phyloP scores from a whole-genome alignment of 2,113 vertebrate species.

The Arvicanthis niloticus region DNA sequence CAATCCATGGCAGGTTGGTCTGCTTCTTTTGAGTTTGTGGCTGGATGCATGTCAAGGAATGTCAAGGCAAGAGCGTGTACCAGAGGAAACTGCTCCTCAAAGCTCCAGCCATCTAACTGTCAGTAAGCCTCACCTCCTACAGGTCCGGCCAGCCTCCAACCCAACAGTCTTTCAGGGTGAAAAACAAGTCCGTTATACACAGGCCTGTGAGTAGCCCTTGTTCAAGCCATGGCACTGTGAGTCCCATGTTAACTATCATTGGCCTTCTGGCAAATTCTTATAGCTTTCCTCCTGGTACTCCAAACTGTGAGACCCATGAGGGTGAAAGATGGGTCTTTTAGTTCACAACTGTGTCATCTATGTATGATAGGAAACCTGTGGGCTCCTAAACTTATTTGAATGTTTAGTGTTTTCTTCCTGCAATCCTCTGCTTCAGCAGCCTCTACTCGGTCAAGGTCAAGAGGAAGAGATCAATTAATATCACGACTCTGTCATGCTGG shows the following conservation, averaged over 20 bases:
- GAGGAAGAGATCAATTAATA: not conserved
- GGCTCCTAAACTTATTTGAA: not conserved
- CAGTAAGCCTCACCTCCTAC: not conserved
- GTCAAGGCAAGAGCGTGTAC: no score
- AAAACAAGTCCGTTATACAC: not conserved
- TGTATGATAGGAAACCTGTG: not conserved
- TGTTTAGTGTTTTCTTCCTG: not conserved
- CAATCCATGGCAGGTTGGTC: not conserved
- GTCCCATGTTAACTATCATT: not conserved
- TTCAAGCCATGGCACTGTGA: not conserved
- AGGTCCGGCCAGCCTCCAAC: not conserved
- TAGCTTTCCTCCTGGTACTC: not conserved
- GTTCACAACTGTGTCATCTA: not conserved
- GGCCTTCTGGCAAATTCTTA: not conserved
- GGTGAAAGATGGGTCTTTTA: not conserved
- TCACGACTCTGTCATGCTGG: not conserved
- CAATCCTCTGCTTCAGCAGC: not conserved
- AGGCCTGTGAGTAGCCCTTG: not conserved
- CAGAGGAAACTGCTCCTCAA: not conserved
- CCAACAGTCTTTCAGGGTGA: not conserved
- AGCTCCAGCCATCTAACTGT: not conserved
- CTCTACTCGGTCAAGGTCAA: constrained; percentile 1
- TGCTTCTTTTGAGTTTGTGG: not conserved
- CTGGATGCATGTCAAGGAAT: no score
- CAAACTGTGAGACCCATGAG: not conserved